phyloP scores from a whole-genome alignment of 1,140 invertebrate species.

The Yoshiicerus persimilis region DNA sequence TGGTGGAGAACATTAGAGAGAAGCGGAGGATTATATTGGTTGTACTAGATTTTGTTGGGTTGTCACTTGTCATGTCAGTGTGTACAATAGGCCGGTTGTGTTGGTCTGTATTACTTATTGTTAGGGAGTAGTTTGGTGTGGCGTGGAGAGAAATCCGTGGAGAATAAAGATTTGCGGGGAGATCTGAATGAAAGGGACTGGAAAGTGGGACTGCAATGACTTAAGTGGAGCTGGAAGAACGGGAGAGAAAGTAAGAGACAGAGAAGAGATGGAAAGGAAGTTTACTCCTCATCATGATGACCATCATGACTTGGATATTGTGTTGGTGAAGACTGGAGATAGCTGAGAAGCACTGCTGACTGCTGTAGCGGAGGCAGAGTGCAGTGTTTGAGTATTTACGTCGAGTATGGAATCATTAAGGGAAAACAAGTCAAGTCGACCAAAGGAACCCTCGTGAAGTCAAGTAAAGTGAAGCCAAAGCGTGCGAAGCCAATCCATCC shows the following conservation, averaged over 20 bases:
- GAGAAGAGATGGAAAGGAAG: neutral
- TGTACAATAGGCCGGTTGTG: neutral
- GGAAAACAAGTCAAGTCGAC: neutral
- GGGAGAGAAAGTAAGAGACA: neutral
- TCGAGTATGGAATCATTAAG: conserved; percentile 24
- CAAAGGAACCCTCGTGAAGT: neutral
- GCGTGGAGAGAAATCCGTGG: too few relatives aligned
- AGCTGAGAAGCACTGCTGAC: neutral
- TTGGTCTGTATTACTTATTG: neutral
- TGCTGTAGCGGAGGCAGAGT: neutral
- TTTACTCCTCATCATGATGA: neutral
- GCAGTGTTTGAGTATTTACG: neutral
- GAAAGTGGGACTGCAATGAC: neutral
- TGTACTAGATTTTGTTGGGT: neutral
- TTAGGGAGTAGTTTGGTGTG: neutral
- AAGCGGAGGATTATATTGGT: too few relatives aligned
- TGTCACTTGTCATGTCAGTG: neutral
- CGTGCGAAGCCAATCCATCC: conserved; percentile 3
- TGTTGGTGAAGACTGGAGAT: neutral
- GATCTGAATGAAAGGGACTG: neutral
- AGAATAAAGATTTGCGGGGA: too few relatives aligned
- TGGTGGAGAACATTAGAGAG: too few relatives aligned
- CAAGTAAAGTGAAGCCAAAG: neutral
- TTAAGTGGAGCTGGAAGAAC: neutral
- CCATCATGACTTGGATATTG: neutral